These are phyloP conservation scores for Hydrolagus affinis DNA, from an alignment of 2,113 vertebrate species.

Conservation along the genomic window DNA sequence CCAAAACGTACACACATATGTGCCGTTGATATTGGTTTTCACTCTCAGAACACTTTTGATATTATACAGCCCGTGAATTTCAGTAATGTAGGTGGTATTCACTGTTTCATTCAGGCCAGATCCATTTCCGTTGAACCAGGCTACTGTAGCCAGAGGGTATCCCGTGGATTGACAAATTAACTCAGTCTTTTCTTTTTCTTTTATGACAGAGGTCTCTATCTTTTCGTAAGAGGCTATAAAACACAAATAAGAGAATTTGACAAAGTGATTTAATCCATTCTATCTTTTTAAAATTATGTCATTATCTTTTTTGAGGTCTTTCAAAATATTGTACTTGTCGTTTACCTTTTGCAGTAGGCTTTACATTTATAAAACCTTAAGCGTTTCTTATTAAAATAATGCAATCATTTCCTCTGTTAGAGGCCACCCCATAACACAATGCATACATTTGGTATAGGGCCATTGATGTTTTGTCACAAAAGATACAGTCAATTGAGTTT, in stretches of 20 bases:
- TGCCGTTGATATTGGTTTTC: constrained; percentile 44
- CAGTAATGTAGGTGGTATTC: constrained; percentile 42
- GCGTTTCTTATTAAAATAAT: background rate
- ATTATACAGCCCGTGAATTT: constrained; percentile 51
- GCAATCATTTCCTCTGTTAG: background rate
- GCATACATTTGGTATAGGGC: too few species aligned
- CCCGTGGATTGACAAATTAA: constrained; percentile 71
- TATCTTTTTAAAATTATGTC: too few species aligned
- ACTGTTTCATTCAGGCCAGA: constrained; percentile 44
- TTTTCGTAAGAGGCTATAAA: constrained; percentile 52
- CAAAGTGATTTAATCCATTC: constrained; percentile 31
- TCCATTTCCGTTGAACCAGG: constrained; percentile 53
- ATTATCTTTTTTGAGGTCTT: too few species aligned
- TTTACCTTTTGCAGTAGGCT: background rate
- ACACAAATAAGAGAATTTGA: constrained; percentile 22
- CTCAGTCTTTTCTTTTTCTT: constrained; percentile 43
- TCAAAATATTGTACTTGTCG: too few species aligned
- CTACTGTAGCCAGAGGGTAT: constrained; percentile 60
- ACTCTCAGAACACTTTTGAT: constrained; percentile 64
- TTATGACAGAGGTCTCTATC: constrained; percentile 40
- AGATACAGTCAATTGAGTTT: too few species aligned
- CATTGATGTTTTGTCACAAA: too few species aligned
- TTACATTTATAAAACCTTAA: background rate
- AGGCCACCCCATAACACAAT: too few species aligned
- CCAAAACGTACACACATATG: constrained; percentile 67